Evolutionary conservation across 2,888 invertebrate species (phyloP), one percentile per base, ranked within the genome.

Genomic region (Agriotes lineatus): DNA sequence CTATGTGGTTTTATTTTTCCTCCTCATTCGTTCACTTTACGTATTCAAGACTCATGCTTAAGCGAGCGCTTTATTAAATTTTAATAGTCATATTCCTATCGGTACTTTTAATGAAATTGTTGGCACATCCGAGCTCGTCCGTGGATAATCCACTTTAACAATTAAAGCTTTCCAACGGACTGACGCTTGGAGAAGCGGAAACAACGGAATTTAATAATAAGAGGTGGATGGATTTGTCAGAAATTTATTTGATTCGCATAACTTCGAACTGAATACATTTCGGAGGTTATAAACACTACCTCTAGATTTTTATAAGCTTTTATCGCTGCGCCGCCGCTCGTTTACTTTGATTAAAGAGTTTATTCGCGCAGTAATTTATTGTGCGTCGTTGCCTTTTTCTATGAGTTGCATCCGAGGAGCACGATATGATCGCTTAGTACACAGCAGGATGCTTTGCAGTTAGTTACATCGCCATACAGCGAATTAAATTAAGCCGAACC

Each of bases 21-120:
- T 16, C 18, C 19, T 37, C 42, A 45, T 56, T 57, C 64, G n/a
- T 35, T 45, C 44, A 45, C 48, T 64, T 56, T 67, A 61, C 44
- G 54, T 61, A 60, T 67, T 67, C 60, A 54, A 44, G 18, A 63
- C 68, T 62, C 39, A 58, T 68, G 63, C 68, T 57, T 14, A 67
- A 57, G 57, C 63, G 63, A 57, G 68, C 63, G 68, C 68, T 68
- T 63, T 75, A 75, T 71, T 71, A 74, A 74, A 74, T 74, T 75
- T 74, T 72, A 75, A 75, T 74, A 71, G 73, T 75, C 73, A 72
- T 72, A 75, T 72, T 74, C 70, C 73, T 75, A 75, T 74, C 72
- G 70, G 73, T 69, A 71, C 72, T 74, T 72, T 72, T 75, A 74
- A 73, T 73, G 73, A 73, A 74, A 73, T 73, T 73, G 74, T 71